A percentile compares a stretch with the other conserved stretches of the same genome.
phyloP scores from a whole-genome alignment of 1,140 invertebrate genomes.

The Diorhabda elongata region DNA sequence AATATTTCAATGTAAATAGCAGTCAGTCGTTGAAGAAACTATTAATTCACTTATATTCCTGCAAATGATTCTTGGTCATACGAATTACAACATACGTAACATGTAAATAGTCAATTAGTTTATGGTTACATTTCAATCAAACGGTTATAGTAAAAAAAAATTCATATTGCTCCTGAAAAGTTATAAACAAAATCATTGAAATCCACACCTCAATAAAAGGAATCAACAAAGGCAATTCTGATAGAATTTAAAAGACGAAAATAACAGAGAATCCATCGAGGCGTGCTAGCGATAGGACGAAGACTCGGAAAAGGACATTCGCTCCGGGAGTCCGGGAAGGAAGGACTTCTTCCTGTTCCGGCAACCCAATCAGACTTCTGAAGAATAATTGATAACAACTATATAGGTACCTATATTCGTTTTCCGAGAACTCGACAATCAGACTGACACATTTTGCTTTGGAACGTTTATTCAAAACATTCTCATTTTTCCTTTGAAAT shows the following conservation, averaged over 20 bases:
- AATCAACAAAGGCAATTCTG: constrained; percentile 25
- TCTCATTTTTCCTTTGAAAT: too few species aligned
- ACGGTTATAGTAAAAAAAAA: too few species aligned
- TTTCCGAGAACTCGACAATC: constrained; percentile 10
- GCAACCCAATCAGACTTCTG: constrained; percentile 44
- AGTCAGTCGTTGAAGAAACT: too few species aligned
- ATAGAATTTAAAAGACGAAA: constrained; percentile 26
- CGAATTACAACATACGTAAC: too few species aligned
- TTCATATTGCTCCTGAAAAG: too few species aligned
- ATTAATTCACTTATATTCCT: too few species aligned
- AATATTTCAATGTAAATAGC: too few species aligned
- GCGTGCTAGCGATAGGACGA: constrained; percentile 37
- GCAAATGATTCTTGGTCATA: too few species aligned
- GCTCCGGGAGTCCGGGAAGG: constrained; percentile 48
- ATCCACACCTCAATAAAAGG: constrained; percentile 1
- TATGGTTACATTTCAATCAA: too few species aligned
- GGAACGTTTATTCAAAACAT: neutral
- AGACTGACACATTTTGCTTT: neutral
- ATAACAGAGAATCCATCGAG: constrained; percentile 31
- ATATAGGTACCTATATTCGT: constrained; percentile 11
- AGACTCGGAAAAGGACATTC: constrained; percentile 47
- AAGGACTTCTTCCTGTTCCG: constrained; percentile 48
- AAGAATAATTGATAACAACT: constrained; percentile 43
- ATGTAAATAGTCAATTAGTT: too few species aligned
- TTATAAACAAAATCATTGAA: neutral